Percentiles rank a stretch among this genome's conserved stretches.
These are phyloP conservation scores for Zaprionus davidi DNA, from an alignment of 1,140 invertebrate species.

Conservation along the genomic window DNA sequence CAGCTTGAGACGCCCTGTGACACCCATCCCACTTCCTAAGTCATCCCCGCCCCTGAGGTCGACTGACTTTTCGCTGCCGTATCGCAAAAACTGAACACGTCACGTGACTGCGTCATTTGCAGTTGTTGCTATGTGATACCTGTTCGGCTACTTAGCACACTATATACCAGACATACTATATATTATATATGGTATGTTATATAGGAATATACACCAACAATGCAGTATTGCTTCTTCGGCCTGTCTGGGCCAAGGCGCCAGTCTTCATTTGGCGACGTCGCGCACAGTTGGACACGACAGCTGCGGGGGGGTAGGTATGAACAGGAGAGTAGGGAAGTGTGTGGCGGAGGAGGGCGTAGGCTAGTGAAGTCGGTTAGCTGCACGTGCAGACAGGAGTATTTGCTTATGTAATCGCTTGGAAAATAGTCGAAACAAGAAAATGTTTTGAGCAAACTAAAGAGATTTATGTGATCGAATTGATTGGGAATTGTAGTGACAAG, in stretches of 20 bases:
- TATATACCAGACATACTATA: conserved; percentile 15
- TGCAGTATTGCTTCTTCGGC: conserved; percentile 9
- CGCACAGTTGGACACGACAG: conserved; percentile 28
- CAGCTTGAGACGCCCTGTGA: conserved; percentile 13
- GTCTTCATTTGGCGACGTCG: conserved; percentile 49
- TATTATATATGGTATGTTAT: conserved; percentile 8
- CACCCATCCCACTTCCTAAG: neutral
- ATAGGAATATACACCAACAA: neutral
- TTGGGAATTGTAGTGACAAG: neutral
- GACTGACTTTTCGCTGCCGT: conserved; percentile 27
- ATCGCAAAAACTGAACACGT: conserved; percentile 45
- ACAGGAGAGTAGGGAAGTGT: neutral
- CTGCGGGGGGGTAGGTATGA: neutral
- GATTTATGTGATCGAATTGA: neutral
- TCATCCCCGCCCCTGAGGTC: conserved; percentile 11
- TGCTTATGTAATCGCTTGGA: conserved; percentile 54
- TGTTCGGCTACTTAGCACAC: conserved; percentile 24
- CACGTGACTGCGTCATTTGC: conserved; percentile 63
- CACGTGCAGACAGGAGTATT: conserved; percentile 53
- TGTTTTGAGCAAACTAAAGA: conserved; percentile 6
- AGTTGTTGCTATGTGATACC: conserved; percentile 48
- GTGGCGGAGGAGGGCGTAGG: neutral
- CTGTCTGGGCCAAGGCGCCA: conserved; percentile 55
- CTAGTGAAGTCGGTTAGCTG: conserved; percentile 22
- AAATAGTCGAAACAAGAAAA: conserved; percentile 26